These are phyloP conservation scores for Lophius piscatorius DNA, from an alignment of 2,113 vertebrate species.

Conservation along the genomic window DNA sequence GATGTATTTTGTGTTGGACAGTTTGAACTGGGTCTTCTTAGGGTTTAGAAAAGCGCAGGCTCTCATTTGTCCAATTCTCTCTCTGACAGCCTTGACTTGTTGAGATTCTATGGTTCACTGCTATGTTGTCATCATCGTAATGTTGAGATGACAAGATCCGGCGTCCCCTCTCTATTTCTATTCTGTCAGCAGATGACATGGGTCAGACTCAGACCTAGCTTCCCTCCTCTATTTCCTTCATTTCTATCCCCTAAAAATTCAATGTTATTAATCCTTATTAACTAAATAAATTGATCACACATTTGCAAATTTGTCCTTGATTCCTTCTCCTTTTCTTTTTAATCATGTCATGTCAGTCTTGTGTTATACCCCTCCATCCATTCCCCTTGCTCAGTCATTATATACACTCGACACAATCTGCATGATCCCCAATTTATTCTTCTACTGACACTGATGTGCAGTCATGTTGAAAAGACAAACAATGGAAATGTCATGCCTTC, in stretches of 20 bases:
- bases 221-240: conserved; percentile 18
- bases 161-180: conserved; percentile 27
- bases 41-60: conserved; percentile 29
- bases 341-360: conserved; percentile 18
- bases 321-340: conserved; percentile 17
- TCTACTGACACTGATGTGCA: conserved; percentile 39
- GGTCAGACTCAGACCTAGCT: conserved; percentile 16
- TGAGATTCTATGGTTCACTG: conserved; percentile 40
- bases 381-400: conserved; percentile 29
- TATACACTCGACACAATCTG: conserved; percentile 30
- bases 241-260: conserved; percentile 8
- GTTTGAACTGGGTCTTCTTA: conserved; percentile 15
- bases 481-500: conserved; percentile 47
- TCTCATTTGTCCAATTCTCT: conserved; percentile 58
- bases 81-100: conserved; percentile 29
- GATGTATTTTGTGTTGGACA: conserved; percentile 7
- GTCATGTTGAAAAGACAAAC: conserved; percentile 46
- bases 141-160: conserved; percentile 41
- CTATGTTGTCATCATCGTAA: conserved; percentile 33
- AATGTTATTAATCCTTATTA: not conserved
- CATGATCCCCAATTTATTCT: conserved; percentile 48
- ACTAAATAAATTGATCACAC: not conserved
- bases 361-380: not conserved
- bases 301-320: conserved; percentile 5
- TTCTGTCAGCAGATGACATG: conserved; percentile 52